Conservation (phyloP, 1,140 invertebrate species). For the Latrodectus geometricus region DNA sequence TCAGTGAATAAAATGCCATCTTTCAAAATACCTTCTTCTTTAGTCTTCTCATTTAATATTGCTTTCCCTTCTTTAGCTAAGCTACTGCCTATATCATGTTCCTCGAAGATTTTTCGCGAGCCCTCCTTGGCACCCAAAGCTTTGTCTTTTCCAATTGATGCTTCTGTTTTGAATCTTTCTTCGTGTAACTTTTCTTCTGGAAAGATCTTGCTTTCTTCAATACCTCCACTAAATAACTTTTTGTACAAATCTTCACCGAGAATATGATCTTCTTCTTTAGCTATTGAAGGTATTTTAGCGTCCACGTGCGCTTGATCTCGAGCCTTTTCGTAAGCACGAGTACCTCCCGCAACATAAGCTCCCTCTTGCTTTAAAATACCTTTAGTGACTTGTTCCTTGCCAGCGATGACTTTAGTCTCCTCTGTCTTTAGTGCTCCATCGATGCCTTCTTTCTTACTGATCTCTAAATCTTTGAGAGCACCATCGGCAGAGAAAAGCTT, state of each 20-base stretch:
- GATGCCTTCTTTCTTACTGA: background rate
- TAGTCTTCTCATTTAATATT: background rate
- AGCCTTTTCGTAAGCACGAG: constrained; percentile 27
- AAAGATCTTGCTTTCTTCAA: background rate
- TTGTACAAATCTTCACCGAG: background rate
- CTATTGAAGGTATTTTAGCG: constrained; percentile 9
- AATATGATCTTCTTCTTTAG: background rate
- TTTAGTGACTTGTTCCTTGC: background rate
- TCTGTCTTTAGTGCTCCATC: background rate
- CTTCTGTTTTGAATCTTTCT: background rate
- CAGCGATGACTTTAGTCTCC: background rate
- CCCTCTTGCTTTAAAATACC: constrained; percentile 34
- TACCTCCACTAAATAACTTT: background rate
- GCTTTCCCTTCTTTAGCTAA: background rate
- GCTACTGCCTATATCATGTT: background rate
- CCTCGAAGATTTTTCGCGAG: background rate
- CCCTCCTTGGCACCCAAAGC: background rate
- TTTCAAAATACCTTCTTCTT: background rate
- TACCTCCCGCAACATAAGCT: constrained; percentile 1
- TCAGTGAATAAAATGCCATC: background rate
- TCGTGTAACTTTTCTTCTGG: background rate
- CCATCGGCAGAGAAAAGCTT: background rate
- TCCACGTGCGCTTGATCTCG: constrained; percentile 17
- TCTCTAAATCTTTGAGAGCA: background rate
- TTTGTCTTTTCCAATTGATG: background rate